Evolutionary conservation across 1,140 invertebrate species (phyloP).

Genomic region (Pseudomyrmex concolor): DNA sequence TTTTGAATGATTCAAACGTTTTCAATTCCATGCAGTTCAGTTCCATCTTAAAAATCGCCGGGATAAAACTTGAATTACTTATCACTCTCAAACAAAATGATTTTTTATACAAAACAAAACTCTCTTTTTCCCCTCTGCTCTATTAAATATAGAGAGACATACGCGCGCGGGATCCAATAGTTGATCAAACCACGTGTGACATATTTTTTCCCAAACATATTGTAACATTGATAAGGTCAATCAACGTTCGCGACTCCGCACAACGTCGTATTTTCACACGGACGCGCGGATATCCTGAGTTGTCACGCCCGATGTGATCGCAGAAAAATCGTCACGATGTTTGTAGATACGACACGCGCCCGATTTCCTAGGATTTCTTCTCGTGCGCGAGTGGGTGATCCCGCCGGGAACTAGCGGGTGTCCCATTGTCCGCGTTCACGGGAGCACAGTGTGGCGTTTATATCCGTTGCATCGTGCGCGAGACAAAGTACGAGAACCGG

Average conservation of each 20-base stretch:
- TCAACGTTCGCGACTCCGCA: conserved; percentile 38
- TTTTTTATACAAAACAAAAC: no score
- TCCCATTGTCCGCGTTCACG: conserved; percentile 39
- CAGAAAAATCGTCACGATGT: conserved; percentile 41
- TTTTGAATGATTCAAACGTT: no score
- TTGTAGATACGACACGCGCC: conserved; percentile 24
- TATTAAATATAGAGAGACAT: no score
- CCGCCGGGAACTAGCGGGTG: conserved; percentile 54
- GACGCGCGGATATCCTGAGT: conserved; percentile 20
- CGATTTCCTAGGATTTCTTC: conserved; percentile 52
- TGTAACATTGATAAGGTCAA: conserved; percentile 30
- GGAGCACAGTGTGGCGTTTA: conserved; percentile 40
- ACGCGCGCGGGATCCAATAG: no score
- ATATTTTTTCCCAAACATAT: background rate
- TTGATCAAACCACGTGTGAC: background rate
- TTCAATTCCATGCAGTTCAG: no score
- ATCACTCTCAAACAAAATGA: no score
- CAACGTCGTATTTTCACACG: conserved; percentile 40
- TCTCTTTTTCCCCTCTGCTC: no score
- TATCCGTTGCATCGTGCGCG: conserved; percentile 43
- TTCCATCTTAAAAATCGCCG: no score
- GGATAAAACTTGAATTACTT: no score
- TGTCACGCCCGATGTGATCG: conserved; percentile 44
- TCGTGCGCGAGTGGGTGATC: conserved; percentile 47
- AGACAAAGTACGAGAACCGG: conserved; percentile 53